Percentiles rank a stretch among this genome's conserved stretches.
These are phyloP conservation scores for Sarcoramphus papa DNA, from an alignment of 2,797 vertebrate genomes.

Conservation along the genomic window DNA sequence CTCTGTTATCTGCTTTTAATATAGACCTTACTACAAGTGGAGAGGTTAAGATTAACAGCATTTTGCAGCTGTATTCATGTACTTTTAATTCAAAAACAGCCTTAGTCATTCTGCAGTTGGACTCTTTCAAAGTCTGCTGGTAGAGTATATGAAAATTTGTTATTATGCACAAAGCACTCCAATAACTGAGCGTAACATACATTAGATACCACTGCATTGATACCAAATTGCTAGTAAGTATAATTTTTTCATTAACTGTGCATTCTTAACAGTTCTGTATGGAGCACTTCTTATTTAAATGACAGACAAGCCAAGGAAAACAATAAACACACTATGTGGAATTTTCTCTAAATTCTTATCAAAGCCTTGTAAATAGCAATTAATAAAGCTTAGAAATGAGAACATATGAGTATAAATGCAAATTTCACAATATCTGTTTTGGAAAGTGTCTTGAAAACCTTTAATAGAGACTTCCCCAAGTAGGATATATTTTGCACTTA, in stretches of 20 bases:
- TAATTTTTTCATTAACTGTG: background rate
- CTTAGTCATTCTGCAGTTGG: background rate
- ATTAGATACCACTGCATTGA: background rate
- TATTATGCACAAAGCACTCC: background rate
- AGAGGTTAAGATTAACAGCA: background rate
- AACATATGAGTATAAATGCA: background rate
- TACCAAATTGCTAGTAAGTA: background rate
- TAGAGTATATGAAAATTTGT: background rate
- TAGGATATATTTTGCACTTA: slow-evolving; percentile 47
- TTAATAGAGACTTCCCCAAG: background rate
- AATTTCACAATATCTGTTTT: background rate
- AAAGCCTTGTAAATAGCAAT: background rate
- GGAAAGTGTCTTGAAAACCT: background rate
- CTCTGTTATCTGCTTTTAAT: background rate
- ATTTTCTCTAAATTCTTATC: background rate
- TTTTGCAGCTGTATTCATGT: background rate
- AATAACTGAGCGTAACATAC: background rate
- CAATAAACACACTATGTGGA: background rate
- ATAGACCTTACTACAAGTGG: background rate
- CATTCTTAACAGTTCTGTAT: background rate
- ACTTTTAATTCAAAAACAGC: background rate
- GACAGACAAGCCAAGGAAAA: background rate
- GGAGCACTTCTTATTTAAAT: background rate
- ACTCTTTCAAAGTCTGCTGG: background rate
- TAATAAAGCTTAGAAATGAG: background rate